These are phyloP conservation scores for Myotis planiceps DNA, from an alignment of 2,797 vertebrate species.

Conservation along the genomic window DNA sequence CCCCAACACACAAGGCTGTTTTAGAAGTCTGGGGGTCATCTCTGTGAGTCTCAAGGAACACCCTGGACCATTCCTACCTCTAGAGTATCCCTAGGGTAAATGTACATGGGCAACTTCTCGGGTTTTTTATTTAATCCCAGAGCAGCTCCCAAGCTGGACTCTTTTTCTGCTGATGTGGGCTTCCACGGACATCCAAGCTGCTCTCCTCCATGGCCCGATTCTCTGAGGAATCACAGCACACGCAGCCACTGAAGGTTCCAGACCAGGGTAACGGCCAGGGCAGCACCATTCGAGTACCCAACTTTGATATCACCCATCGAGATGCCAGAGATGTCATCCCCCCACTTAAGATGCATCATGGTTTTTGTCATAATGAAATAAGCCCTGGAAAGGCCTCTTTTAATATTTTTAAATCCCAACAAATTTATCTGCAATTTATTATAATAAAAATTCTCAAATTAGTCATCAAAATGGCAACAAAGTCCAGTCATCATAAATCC, in stretches of 20 bases:
- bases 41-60: not conserved
- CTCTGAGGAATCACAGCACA: not conserved
- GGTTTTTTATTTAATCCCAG: not conserved
- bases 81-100: not conserved
- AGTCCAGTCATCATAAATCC: not conserved
- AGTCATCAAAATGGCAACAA: not conserved
- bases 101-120: not conserved
- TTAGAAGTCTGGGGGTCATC: not conserved
- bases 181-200: not conserved
- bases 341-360: not conserved
- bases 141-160: not conserved
- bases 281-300: not conserved
- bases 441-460: conserved; percentile 2
- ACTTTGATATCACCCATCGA: not conserved
- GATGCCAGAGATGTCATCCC: not conserved
- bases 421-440: not conserved
- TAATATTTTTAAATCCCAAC: not conserved
- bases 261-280: not conserved
- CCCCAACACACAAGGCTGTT: not conserved
- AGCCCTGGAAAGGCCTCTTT: not conserved
- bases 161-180: not conserved
- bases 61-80: not conserved
- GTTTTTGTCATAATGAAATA: not conserved
- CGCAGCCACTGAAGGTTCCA: not conserved
- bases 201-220: not conserved